phyloP scores from a whole-genome alignment of 2,113 vertebrate species.

The Hydrolagus affinis region DNA sequence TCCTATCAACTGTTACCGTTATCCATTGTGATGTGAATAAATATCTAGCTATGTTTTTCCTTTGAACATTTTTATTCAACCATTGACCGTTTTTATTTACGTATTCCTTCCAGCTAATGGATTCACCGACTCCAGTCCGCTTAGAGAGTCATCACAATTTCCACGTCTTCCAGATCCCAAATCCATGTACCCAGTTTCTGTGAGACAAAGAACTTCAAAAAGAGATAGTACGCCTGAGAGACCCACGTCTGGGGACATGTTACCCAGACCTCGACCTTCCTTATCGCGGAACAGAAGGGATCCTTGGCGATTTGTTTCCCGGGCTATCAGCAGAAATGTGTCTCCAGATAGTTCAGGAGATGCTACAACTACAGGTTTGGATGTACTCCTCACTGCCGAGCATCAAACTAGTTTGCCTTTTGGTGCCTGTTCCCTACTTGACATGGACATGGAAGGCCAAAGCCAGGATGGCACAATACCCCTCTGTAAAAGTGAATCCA shows the following conservation, averaged over 20 bases:
- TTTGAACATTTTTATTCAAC: neutral
- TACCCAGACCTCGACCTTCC: slow-evolving; percentile 56
- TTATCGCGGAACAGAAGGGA: slow-evolving; percentile 58
- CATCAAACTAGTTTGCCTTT: slow-evolving; percentile 52
- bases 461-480: slow-evolving; percentile 76
- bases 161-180: slow-evolving; percentile 32
- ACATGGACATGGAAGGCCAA: slow-evolving; percentile 74
- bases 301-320: slow-evolving; percentile 50
- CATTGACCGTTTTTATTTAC: neutral
- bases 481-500: slow-evolving; percentile 71
- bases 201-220: slow-evolving; percentile 45
- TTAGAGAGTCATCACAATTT: slow-evolving; percentile 37
- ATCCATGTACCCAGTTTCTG: slow-evolving; percentile 21
- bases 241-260: slow-evolving; percentile 35
- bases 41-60: too few relatives aligned
- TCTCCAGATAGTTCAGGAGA: slow-evolving; percentile 55
- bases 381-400: slow-evolving; percentile 46
- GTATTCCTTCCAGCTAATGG: slow-evolving; percentile 47
- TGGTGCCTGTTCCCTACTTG: slow-evolving; percentile 61
- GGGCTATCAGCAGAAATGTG: slow-evolving; percentile 58
- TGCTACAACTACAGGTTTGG: slow-evolving; percentile 44
- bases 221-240: slow-evolving; percentile 43
- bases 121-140: slow-evolving; percentile 35
- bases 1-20: neutral
- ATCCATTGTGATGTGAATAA: neutral